These are phyloP conservation scores for Chlamydotis undulata DNA, from an alignment of 2,113 vertebrate genomes.

Conservation along the genomic window DNA sequence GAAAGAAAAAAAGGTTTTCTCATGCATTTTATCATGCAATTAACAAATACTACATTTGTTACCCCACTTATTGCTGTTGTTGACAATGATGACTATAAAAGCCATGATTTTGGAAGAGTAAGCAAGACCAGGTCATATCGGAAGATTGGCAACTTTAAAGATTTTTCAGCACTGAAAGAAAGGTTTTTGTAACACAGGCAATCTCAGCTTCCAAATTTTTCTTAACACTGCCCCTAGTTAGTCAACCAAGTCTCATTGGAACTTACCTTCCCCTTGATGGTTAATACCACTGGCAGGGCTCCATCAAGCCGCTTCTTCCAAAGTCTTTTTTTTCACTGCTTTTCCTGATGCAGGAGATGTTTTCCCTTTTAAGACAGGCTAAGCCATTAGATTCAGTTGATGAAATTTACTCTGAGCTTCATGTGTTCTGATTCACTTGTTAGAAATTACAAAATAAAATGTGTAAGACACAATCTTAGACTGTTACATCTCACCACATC, in stretches of 20 bases:
- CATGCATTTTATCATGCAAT: not conserved
- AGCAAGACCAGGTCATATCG: not conserved
- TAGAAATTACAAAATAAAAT: constrained; percentile 11
- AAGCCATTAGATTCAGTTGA: not conserved
- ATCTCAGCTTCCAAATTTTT: not conserved
- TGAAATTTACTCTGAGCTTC: not conserved
- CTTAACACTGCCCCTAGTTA: not conserved
- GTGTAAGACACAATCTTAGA: not conserved
- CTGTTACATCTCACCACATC: not conserved
- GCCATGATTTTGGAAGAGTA: not conserved
- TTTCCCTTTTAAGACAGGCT: not conserved
- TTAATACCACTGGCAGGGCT: not conserved
- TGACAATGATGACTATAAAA: not conserved
- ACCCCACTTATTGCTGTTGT: not conserved
- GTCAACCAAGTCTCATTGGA: not conserved
- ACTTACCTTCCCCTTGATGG: not conserved
- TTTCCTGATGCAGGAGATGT: not conserved
- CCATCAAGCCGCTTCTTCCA: not conserved
- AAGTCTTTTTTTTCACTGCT: not conserved
- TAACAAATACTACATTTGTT: not conserved
- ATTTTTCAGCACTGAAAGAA: not conserved
- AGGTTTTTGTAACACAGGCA: not conserved
- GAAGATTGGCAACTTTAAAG: not conserved
- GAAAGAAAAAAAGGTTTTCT: not conserved
- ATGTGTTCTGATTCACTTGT: not conserved